Percentiles rank a stretch among this genome's conserved stretches.
Conservation (phyloP, 92 coral and sea anemone genomes). For the Phenganax stokvisi region DNA sequence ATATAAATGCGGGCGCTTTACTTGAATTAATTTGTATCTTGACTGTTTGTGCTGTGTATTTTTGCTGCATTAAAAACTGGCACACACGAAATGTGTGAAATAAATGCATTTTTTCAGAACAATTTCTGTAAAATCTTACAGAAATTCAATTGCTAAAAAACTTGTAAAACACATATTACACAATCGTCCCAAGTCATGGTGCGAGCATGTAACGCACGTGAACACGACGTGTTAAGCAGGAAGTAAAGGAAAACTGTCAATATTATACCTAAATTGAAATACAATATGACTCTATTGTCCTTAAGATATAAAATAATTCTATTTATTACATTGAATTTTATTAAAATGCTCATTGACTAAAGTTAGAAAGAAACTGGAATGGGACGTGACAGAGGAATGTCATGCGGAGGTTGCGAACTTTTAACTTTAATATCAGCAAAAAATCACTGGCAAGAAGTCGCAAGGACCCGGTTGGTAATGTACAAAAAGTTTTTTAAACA, state of each 20-base stretch:
- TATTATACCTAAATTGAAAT: not conserved
- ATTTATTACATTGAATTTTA: not conserved
- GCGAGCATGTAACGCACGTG: not conserved
- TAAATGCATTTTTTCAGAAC: too few species aligned
- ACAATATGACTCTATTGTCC: not conserved
- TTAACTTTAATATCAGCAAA: not conserved
- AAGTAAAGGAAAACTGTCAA: not conserved
- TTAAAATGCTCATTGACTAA: not conserved
- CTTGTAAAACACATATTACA: too few species aligned
- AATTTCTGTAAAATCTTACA: too few species aligned
- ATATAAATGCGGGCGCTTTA: too few species aligned
- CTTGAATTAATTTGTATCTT: too few species aligned
- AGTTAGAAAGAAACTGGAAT: not conserved
- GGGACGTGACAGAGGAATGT: not conserved
- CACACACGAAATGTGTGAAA: too few species aligned
- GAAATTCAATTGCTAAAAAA: too few species aligned
- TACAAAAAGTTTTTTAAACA: too few species aligned
- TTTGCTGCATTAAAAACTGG: too few species aligned
- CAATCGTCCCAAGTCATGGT: too few species aligned
- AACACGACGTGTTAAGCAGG: not conserved
- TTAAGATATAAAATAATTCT: not conserved
- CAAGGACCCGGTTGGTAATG: too few species aligned
- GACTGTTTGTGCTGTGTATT: too few species aligned
- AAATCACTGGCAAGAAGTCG: not conserved
- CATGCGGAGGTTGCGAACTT: not conserved